Percentiles rank a stretch among this genome's conserved stretches.
Evolutionary conservation across 30 jellyfish, hydroid and myxozoan genomes (phyloP).

Genomic region (Hydractinia symbiolongicarpus): DNA sequence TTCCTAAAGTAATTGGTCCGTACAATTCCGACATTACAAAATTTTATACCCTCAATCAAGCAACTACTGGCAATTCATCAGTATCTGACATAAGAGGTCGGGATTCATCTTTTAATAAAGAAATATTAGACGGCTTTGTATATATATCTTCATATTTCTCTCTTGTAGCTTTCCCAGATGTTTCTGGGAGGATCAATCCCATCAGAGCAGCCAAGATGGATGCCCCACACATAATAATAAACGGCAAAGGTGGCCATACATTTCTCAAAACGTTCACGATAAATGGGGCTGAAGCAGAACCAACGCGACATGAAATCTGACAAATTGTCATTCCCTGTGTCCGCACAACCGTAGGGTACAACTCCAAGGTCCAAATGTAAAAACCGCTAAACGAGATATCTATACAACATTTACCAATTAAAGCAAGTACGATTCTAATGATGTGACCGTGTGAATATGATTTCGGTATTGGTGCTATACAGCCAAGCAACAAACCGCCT

Average conservation of each 20-base stretch:
- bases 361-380: constrained; percentile 16
- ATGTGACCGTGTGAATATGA: not conserved
- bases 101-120: not conserved
- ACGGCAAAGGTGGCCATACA: not conserved
- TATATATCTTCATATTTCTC: constrained; percentile 3
- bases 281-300: constrained; percentile 17
- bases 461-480: constrained; percentile 1
- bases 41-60: no score
- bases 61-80: no score
- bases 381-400: not conserved
- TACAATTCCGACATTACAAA: no score
- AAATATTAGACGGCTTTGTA: not conserved
- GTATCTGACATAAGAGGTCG: not conserved
- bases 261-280: not conserved
- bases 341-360: constrained; percentile 17
- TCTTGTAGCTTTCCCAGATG: not conserved
- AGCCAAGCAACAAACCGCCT: not conserved
- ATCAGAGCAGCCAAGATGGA: not conserved
- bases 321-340: constrained; percentile 9
- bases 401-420: not conserved
- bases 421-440: not conserved
- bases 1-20: no score
- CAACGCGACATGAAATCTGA: not conserved
- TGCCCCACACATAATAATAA: not conserved
- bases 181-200: not conserved